A percentile compares a stretch with the other conserved stretches of the same genome.
These are phyloP conservation scores for Nephrotoma flavescens DNA, from an alignment of 2,888 invertebrate genomes.

Conservation along the genomic window DNA sequence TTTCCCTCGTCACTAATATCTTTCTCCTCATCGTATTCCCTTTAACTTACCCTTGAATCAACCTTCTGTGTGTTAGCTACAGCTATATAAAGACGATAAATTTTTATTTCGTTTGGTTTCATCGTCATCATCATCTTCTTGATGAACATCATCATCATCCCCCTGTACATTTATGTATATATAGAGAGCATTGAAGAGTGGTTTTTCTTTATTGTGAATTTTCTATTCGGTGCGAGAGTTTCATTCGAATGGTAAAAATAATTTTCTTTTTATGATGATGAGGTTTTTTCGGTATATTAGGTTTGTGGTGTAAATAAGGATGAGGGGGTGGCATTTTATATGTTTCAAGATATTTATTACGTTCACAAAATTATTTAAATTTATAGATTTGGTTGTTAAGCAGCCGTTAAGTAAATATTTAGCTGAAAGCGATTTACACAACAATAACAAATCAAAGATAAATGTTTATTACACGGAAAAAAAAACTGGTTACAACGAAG, in stretches of 20 bases:
- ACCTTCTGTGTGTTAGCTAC: neutral
- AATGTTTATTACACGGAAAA: neutral
- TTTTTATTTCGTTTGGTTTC: neutral
- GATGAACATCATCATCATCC: neutral
- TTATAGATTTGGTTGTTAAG: neutral
- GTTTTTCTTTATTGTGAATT: no score
- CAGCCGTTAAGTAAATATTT: neutral
- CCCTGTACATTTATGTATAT: neutral
- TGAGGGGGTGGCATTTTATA: neutral
- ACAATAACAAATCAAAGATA: neutral
- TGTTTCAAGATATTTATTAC: neutral
- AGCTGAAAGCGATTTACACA: neutral
- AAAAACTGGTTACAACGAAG: no score
- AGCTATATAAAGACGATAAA: neutral
- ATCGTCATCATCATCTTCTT: neutral
- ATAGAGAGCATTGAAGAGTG: neutral
- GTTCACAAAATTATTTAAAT: neutral
- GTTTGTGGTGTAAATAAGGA: neutral
- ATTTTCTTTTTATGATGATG: neutral
- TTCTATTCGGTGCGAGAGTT: neutral
- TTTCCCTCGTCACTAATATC: neutral
- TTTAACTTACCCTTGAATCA: constrained; percentile 3
- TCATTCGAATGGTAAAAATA: neutral
- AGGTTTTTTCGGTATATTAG: neutral
- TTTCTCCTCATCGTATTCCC: neutral